These are phyloP conservation scores for Osmerus mordax DNA, from an alignment of 2,113 vertebrate genomes.

Conservation along the genomic window DNA sequence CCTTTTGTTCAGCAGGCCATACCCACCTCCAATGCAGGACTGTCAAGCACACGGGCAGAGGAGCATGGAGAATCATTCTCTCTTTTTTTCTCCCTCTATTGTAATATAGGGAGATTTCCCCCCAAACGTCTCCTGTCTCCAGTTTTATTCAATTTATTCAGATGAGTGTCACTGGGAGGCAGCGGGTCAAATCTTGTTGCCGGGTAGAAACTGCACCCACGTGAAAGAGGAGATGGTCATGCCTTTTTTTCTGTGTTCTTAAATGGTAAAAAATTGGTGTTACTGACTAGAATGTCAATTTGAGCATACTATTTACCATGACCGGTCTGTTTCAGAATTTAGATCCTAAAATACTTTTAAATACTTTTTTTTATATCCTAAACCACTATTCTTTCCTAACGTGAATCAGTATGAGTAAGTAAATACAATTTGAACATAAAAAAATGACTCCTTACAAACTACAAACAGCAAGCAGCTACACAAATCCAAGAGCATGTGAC, in stretches of 20 bases:
- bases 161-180: constrained; percentile 60
- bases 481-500: constrained; percentile 41
- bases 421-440: no score
- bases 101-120: constrained; percentile 66
- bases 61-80: constrained; percentile 68
- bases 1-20: constrained; percentile 79
- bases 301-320: no score
- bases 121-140: constrained; percentile 25
- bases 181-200: constrained; percentile 69
- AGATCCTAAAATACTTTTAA: no score
- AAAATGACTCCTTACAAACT: no score
- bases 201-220: constrained; percentile 56
- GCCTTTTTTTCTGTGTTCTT: background rate
- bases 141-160: constrained; percentile 64
- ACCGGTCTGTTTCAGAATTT: no score
- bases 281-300: no score
- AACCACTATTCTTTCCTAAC: no score
- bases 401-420: no score
- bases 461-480: background rate
- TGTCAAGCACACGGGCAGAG: constrained; percentile 73
- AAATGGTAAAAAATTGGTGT: background rate
- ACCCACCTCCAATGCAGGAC: constrained; percentile 57
- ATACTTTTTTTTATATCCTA: no score
- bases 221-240: constrained; percentile 27
- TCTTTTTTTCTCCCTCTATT: constrained; percentile 23